Percentiles rank a stretch among this genome's conserved stretches.
Conservation (phyloP, 2,888 invertebrate genomes). For the Metellina segmentata region DNA sequence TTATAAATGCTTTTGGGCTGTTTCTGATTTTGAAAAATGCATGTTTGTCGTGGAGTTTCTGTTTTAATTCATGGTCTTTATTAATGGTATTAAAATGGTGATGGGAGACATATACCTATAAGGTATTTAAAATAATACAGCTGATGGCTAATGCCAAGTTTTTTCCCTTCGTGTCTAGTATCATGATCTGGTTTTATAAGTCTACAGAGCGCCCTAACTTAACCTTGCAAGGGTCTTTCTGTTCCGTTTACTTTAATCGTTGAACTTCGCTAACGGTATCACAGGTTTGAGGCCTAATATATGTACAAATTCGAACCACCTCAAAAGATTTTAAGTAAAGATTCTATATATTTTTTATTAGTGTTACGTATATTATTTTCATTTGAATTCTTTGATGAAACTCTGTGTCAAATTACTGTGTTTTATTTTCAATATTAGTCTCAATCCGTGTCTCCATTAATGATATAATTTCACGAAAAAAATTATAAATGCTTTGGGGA, state of each 20-base stretch:
- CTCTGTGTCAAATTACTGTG: background rate
- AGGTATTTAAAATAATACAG: background rate
- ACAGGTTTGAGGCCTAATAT: background rate
- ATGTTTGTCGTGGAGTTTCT: too few species aligned
- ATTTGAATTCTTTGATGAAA: background rate
- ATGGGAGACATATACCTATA: too few species aligned
- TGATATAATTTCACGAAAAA: background rate
- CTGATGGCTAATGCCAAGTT: background rate
- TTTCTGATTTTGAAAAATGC: too few species aligned
- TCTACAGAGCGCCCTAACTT: background rate
- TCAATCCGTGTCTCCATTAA: background rate
- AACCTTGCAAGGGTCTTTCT: conserved; percentile 7
- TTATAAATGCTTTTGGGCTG: background rate
- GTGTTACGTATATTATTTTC: background rate
- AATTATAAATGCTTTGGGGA: background rate
- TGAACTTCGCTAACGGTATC: background rate
- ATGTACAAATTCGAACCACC: background rate
- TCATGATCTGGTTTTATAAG: conserved; percentile 12
- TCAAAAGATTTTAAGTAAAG: background rate
- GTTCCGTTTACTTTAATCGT: background rate
- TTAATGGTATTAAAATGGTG: background rate
- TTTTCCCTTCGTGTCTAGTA: background rate
- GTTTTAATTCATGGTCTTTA: too few species aligned
- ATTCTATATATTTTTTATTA: background rate
- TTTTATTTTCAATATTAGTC: background rate